Conservation (phyloP, 2,888 invertebrate species). For the Aricia artaxerxes region DNA sequence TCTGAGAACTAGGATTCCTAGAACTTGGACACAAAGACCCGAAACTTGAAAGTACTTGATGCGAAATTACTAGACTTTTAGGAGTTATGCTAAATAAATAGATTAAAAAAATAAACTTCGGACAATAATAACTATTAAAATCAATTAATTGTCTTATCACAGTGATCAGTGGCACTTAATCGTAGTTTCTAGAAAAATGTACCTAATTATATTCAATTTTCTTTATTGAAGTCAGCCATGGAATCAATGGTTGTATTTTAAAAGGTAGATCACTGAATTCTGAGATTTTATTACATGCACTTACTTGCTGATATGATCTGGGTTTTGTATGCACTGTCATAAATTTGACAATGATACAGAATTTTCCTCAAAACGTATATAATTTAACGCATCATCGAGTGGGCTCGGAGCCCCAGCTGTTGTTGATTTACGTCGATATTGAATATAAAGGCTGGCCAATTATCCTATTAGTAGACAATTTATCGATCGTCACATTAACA, state of each 20-base stretch:
- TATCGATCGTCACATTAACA: constrained; percentile 77
- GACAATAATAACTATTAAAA: background rate
- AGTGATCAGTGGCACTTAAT: background rate
- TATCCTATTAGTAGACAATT: constrained; percentile 79
- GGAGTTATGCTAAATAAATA: background rate
- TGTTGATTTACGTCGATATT: constrained; percentile 76
- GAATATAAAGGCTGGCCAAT: constrained; percentile 63
- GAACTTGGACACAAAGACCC: background rate
- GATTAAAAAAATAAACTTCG: background rate
- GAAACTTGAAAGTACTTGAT: background rate
- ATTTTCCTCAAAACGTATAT: constrained; percentile 31
- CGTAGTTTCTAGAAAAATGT: background rate
- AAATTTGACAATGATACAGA: background rate
- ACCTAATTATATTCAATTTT: background rate
- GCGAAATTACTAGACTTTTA: background rate
- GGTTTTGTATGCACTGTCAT: background rate
- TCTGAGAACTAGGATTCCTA: background rate
- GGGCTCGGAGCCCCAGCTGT: constrained; percentile 58
- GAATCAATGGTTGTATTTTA: background rate
- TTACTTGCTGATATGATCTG: background rate
- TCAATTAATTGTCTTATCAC: background rate
- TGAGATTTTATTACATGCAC: background rate
- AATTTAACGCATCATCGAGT: constrained; percentile 39
- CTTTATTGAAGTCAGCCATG: background rate
- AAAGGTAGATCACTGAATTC: background rate